Evolutionary conservation across 2,797 vertebrate genomes (phyloP).

Genomic region (Lepus townsendii): DNA sequence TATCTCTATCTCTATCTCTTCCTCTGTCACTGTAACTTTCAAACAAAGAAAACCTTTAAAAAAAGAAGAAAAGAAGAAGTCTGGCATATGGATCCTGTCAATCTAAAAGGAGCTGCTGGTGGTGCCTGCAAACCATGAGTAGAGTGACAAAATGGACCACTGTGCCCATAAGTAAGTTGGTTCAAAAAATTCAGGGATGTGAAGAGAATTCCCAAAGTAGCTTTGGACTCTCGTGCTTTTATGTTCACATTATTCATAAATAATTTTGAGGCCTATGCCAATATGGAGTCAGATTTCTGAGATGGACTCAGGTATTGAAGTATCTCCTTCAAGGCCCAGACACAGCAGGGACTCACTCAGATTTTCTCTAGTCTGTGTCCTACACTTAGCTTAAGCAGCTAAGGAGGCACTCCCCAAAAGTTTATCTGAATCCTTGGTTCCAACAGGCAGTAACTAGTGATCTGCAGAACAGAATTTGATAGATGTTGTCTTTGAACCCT

Average conservation of each 20-base stretch:
- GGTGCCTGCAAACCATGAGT: background rate
- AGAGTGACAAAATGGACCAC: background rate
- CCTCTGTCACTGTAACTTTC: no score
- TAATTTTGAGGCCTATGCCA: background rate
- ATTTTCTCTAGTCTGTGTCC: conserved; percentile 9
- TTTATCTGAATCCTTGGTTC: background rate
- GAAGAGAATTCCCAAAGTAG: background rate
- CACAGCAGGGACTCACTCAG: background rate
- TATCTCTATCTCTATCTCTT: no score
- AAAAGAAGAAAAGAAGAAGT: background rate
- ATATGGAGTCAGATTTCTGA: background rate
- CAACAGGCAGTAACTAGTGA: background rate
- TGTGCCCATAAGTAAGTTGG: background rate
- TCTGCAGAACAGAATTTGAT: background rate
- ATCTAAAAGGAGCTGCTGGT: background rate
- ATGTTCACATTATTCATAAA: background rate
- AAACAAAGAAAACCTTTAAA: no score
- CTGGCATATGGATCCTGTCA: background rate
- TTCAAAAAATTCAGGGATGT: background rate
- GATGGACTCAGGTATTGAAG: conserved; percentile 10
- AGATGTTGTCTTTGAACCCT: background rate
- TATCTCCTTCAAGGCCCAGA: background rate
- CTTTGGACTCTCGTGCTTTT: conserved; percentile 5
- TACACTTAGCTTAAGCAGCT: conserved; percentile 11
- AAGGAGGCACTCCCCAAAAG: background rate